Base-by-base conservation (phyloP, 2,888 invertebrate genomes). In the Parnassius smintheus region DNA sequence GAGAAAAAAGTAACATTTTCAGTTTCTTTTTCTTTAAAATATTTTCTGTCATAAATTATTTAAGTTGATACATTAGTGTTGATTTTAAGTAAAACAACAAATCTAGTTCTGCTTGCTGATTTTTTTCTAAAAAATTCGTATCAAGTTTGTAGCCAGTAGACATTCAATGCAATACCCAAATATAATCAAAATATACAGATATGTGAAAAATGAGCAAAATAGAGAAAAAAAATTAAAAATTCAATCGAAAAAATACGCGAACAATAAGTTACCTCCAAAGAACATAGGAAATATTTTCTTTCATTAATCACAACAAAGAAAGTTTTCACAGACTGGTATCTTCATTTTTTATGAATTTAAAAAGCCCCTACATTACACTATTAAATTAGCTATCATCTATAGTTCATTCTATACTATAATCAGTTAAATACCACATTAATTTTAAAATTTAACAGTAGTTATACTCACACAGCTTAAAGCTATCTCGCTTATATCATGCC, bases 301-400 rank as follows among this genome's bases (percentile, higher is more conserved):
- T 22, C 68, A 75, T 76, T 75, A 71, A 77, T 74, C 75, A 73
- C 13, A 13, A 49, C 13, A 66, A 70, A 75, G 68, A 76, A 75
- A 72, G 72, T 75, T 70, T 67, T 68, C 68, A 71, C 72, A 59
- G 45, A 46, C 50, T 52, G 63, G 56, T 73, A 72, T 71, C 70
- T 68, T 71, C 60, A 66, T 66, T 68, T 72, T 72, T 72, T 68
- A 70, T 71, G 68, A 73, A 75, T 78, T 76, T 72, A 84, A 86
- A 83, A 88, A 85, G 83, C 86, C 83, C 85, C 81, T 85, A 85
- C 76, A 80, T 80, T 81, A 82, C 79, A 82, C 88, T 88, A 87
- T 85, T 82, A 78, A 84, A 86, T 88, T 86, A 86, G 78, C 88
- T 89, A 87, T 78, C 82, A 83, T 72, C 83, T 86, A 86, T 83